These are phyloP conservation scores for Pseudachorutes palmiensis DNA, from an alignment of 1,140 invertebrate species.

Conservation along the genomic window DNA sequence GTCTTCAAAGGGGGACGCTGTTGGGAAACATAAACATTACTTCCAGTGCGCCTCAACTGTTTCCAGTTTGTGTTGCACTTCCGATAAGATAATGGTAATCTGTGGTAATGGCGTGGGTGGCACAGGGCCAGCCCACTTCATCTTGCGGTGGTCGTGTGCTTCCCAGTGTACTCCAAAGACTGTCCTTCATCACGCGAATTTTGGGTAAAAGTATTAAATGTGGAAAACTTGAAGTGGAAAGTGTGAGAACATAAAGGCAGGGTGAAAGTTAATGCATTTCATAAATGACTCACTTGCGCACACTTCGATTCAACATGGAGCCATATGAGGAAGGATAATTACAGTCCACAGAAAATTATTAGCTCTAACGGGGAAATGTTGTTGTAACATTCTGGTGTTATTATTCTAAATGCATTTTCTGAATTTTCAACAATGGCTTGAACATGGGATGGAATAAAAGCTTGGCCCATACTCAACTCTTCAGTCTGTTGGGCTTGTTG, in stretches of 20 bases:
- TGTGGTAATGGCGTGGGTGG: neutral
- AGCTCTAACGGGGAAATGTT: neutral
- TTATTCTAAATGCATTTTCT: no score
- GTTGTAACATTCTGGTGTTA: neutral
- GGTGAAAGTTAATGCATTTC: neutral
- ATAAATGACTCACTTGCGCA: neutral
- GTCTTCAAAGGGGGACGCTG: no score
- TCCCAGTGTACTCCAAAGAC: no score
- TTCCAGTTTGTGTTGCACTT: conserved; percentile 4
- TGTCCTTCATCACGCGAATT: no score
- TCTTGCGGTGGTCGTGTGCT: neutral
- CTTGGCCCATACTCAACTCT: no score
- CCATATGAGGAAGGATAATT: no score
- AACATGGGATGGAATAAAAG: no score
- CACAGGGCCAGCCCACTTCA: neutral
- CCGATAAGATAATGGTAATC: conserved; percentile 2
- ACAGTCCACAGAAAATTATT: neutral
- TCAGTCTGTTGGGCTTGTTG: neutral
- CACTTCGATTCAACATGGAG: no score
- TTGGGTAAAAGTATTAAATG: neutral
- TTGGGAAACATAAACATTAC: neutral
- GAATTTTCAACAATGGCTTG: no score
- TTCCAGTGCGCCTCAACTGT: conserved; percentile 7
- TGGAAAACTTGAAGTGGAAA: neutral
- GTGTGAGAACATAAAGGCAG: neutral